Evolutionary conservation across 2,888 invertebrate species (phyloP).

Genomic region (Ametastegia equiseti): DNA sequence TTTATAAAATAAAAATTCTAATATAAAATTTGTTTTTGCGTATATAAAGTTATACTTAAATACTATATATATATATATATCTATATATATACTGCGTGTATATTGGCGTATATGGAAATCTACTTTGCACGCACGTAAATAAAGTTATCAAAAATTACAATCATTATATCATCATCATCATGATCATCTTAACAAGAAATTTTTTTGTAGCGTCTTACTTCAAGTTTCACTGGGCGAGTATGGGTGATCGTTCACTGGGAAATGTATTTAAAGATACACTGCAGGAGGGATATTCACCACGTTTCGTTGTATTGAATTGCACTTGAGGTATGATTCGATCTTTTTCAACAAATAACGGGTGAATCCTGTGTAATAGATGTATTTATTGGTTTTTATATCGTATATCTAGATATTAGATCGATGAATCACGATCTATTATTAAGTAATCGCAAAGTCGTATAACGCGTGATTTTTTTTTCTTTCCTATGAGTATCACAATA

Average conservation of each 20-base stretch:
- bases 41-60: not conserved
- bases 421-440: conserved; percentile 42
- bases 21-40: conserved; percentile 64
- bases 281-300: conserved; percentile 10
- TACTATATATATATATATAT: not conserved
- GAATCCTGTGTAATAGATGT: too few relatives aligned
- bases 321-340: conserved; percentile 36
- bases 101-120: conserved; percentile 3
- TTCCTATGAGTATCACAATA: conserved; percentile 70
- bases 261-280: too few relatives aligned
- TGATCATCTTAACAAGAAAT: not conserved
- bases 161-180: not conserved
- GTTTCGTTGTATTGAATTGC: conserved; percentile 26
- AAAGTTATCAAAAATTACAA: conserved; percentile 34
- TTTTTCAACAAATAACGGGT: not conserved
- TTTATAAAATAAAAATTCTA: conserved; percentile 73
- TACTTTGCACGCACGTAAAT: conserved; percentile 19
- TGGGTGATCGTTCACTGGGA: not conserved
- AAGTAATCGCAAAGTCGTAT: conserved; percentile 39
- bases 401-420: not conserved
- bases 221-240: conserved; percentile 28
- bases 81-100: not conserved
- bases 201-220: conserved; percentile 3
- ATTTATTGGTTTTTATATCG: conserved; percentile 5
- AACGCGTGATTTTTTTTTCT: conserved; percentile 37